Percentiles rank a stretch among this genome's conserved stretches.
Evolutionary conservation across 2,888 invertebrate species (phyloP).

Genomic region (Campopleginae sp.): DNA sequence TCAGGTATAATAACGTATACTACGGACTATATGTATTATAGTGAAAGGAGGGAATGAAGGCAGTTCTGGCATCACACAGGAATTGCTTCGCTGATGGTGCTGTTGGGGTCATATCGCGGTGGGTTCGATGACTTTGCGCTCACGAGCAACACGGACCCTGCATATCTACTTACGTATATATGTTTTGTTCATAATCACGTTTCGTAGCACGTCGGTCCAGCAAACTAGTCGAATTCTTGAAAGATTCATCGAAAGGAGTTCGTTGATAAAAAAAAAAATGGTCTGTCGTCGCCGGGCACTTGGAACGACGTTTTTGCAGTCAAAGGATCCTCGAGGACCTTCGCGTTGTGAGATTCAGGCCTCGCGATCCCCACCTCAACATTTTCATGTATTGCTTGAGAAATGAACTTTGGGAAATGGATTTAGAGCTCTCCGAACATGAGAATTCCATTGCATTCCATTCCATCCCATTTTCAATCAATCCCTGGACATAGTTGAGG

Average conservation of each 20-base stretch:
- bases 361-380: neutral
- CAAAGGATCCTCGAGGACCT: neutral
- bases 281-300: neutral
- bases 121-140: slow-evolving; percentile 66
- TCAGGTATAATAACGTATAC: slow-evolving; percentile 38
- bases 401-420: neutral
- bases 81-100: slow-evolving; percentile 51
- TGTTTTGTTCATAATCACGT: neutral
- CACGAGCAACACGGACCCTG: slow-evolving; percentile 52
- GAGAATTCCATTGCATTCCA: neutral
- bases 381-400: neutral
- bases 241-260: neutral
- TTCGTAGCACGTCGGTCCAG: slow-evolving; percentile 1
- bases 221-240: slow-evolving; percentile 31
- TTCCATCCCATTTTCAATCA: neutral
- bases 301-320: neutral
- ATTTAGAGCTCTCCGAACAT: neutral
- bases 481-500: neutral
- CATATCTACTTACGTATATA: neutral
- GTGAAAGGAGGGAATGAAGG: slow-evolving; percentile 65
- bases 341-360: neutral
- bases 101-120: slow-evolving; percentile 64
- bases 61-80: slow-evolving; percentile 54
- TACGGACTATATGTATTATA: slow-evolving; percentile 35
- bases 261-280: neutral